These are phyloP conservation scores for honey bee (Apis mellifera) DNA, from an alignment of 1,140 invertebrate species.

Conservation along the genomic window DNA sequence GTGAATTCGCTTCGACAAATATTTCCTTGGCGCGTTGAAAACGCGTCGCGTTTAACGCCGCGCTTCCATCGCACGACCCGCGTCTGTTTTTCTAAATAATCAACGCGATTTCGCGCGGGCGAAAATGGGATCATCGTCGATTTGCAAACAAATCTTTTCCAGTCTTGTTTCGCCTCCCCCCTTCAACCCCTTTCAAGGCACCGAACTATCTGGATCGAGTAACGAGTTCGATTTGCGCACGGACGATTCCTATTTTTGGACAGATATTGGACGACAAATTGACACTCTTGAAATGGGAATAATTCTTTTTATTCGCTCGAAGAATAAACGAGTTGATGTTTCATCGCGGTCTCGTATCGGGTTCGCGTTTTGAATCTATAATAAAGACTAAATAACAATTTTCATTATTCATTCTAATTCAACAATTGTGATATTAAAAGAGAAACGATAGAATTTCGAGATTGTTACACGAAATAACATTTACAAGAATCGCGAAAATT, in stretches of 20 bases:
- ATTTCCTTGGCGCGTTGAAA: constrained; percentile 15
- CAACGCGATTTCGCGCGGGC: neutral
- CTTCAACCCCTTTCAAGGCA: neutral
- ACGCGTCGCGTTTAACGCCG: neutral
- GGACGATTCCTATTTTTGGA: neutral
- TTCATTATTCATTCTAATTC: no score
- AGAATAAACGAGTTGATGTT: neutral
- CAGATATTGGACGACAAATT: neutral
- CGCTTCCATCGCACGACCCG: no score
- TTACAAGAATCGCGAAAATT: no score
- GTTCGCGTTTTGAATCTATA: no score
- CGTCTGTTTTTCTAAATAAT: neutral
- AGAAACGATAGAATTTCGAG: no score
- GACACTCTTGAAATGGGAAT: neutral
- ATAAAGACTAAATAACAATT: no score
- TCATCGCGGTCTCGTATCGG: no score
- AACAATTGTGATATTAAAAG: no score
- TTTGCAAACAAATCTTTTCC: neutral
- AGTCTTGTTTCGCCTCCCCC: neutral
- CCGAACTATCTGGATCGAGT: neutral
- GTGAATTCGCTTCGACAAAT: constrained; percentile 25
- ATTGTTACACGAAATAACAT: no score
- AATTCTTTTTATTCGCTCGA: neutral
- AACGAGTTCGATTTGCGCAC: neutral
- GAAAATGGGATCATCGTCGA: neutral